phyloP scores from a whole-genome alignment of 2,888 invertebrate genomes.

The Troglohyphantes excavatus region DNA sequence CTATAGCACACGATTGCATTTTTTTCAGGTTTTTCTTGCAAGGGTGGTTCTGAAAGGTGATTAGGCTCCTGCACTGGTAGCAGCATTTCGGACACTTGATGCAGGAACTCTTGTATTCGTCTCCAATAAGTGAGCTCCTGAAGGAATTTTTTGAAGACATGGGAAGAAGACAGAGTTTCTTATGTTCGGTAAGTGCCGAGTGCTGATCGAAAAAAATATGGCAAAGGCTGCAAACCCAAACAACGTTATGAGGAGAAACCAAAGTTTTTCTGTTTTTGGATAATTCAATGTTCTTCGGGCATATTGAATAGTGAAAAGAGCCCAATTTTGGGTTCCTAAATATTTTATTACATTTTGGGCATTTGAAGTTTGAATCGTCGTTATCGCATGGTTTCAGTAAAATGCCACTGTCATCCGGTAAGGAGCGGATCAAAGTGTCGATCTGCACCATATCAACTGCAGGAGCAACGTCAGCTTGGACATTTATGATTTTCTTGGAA shows the following conservation, averaged over 20 bases:
- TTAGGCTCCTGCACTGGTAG: not conserved
- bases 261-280: not conserved
- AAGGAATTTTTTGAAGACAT: not conserved
- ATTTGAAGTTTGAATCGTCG: not conserved
- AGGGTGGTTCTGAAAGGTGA: not conserved
- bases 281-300: constrained; percentile 2
- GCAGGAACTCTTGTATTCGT: not conserved
- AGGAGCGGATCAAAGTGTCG: not conserved
- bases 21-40: constrained; percentile 1
- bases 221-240: constrained; percentile 39
- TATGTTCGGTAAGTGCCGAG: constrained; percentile 2
- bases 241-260: not conserved
- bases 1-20: not conserved
- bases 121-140: no score
- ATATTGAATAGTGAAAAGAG: constrained; percentile 18
- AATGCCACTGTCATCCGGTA: constrained; percentile 13
- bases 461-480: not conserved
- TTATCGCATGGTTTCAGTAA: not conserved
- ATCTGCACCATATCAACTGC: not conserved
- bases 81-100: not conserved
- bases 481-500: not conserved
- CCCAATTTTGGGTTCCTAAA: not conserved
- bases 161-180: not conserved
- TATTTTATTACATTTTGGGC: constrained; percentile 24
- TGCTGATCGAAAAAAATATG: not conserved